Evolutionary conservation across 2,888 invertebrate species (phyloP), one percentile per base, ranked within the genome.

Genomic region (Adineta ricciae): DNA sequence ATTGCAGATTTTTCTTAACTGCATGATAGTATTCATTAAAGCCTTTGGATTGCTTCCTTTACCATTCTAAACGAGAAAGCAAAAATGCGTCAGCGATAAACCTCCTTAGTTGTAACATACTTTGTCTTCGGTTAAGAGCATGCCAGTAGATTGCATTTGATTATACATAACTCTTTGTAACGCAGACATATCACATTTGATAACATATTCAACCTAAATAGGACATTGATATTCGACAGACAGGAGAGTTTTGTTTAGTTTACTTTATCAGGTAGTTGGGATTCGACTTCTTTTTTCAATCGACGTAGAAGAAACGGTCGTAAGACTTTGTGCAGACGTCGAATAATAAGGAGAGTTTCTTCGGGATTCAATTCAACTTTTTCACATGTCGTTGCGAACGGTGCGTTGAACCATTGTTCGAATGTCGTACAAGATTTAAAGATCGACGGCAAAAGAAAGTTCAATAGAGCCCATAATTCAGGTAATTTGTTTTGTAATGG

Each of bases 391-490:
- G 97, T 97, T 21, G 99, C 98, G 90, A 99, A 99, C 0, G 99
- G 99, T 36, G 99, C 99, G 91, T 99, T 99, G 91, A 99, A 99
- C 98, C 99, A 99, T 91, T 98, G 97, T 89, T 99, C 99, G 90
- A 99, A 99, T 0, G 98, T 99, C 86, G 95, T 95, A 90, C 96
- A 96, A 83, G 96, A 97, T 91, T 97, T 97, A 93, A 99, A 99
- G 88, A 99, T 99, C 36, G 96, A 96, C 0, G 99, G 99, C 88
- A 99, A 92, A 86, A 99, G 92, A 92, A 99, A 99, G 92, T 99
- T 99, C 83, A 99, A 92, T 86, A 99, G 91, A 19, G 99, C 98
- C 98, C 98, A 99, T 87, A 99, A 92, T 91, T 99, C 98, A 0
- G 98, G 98, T 88, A 99, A 92, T 91, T 98, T 98, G 91, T 98